Evolutionary conservation across 2,113 vertebrate species (phyloP).

Genomic region (Thymallus thymallus): DNA sequence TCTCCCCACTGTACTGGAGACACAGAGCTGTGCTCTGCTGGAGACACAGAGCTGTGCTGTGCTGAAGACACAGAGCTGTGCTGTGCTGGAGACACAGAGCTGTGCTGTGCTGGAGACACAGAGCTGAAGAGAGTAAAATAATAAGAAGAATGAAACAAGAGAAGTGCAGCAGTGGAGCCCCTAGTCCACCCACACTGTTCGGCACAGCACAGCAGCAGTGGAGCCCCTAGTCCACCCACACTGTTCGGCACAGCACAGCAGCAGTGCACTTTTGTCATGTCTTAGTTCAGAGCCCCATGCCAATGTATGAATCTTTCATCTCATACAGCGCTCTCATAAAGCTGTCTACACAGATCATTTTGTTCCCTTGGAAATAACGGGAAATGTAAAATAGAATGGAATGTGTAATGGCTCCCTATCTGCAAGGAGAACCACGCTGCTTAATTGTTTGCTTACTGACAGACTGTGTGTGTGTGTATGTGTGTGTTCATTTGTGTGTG

Average conservation of each 20-base stretch:
- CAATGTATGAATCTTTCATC: conserved; percentile 71
- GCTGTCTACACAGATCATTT: conserved; percentile 56
- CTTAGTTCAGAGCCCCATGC: conserved; percentile 69
- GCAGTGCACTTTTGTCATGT: conserved; percentile 66
- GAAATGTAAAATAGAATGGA: conserved; percentile 38
- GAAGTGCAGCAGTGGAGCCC: conserved; percentile 67
- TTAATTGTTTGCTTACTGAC: conserved; percentile 63
- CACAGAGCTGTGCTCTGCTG: conserved; percentile 57
- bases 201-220: conserved; percentile 58
- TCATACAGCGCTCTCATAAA: conserved; percentile 47
- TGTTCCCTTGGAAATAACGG: conserved; percentile 59
- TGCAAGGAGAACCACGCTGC: conserved; percentile 29
- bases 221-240: conserved; percentile 68
- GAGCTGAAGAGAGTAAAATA: conserved; percentile 59
- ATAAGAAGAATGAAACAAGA: conserved; percentile 68
- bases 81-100: conserved; percentile 60
- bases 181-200: conserved; percentile 68
- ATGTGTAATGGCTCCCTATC: conserved; percentile 48
- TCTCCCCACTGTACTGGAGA: conserved; percentile 60
- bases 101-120: conserved; percentile 54
- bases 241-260: conserved; percentile 55
- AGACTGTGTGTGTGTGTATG: conserved; percentile 13
- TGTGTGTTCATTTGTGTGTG: too few species aligned
- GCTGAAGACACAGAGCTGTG: too few species aligned
- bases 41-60: conserved; percentile 63